Conservation (phyloP, 2,113 vertebrate species). For the Rallus limicola region DNA sequence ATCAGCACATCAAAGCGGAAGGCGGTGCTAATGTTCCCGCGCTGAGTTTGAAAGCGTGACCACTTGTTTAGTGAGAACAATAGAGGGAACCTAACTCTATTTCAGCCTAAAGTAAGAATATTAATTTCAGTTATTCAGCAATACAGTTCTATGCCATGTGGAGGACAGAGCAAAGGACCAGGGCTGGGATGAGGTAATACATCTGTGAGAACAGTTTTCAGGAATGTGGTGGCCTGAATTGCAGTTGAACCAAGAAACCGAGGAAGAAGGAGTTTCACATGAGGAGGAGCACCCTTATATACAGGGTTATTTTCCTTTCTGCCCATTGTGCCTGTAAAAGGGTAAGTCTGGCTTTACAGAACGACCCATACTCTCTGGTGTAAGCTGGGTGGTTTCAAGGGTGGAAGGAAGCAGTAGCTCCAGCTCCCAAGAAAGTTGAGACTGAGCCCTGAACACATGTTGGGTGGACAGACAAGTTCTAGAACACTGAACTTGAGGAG, state of each 20-base stretch:
- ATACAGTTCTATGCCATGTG: neutral
- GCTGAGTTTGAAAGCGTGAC: neutral
- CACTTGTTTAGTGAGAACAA: neutral
- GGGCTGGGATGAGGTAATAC: neutral
- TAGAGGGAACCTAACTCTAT: neutral
- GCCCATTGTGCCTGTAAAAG: neutral
- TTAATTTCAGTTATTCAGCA: neutral
- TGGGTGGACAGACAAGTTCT: neutral
- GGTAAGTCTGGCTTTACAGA: neutral
- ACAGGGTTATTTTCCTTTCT: neutral
- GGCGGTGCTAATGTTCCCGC: neutral
- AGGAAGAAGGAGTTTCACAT: neutral
- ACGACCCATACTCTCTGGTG: neutral
- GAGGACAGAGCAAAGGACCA: neutral
- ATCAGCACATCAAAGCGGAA: neutral
- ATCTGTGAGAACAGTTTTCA: neutral
- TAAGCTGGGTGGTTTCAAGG: neutral
- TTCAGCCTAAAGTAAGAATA: neutral
- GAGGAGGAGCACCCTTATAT: neutral
- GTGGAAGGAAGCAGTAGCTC: neutral
- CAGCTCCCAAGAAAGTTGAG: neutral
- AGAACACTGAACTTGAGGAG: neutral
- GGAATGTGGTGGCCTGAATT: neutral
- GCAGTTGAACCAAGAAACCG: neutral
- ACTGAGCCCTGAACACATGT: neutral